phyloP scores from a whole-genome alignment of 2,797 vertebrate genomes.

The Cyclura pinguis region DNA sequence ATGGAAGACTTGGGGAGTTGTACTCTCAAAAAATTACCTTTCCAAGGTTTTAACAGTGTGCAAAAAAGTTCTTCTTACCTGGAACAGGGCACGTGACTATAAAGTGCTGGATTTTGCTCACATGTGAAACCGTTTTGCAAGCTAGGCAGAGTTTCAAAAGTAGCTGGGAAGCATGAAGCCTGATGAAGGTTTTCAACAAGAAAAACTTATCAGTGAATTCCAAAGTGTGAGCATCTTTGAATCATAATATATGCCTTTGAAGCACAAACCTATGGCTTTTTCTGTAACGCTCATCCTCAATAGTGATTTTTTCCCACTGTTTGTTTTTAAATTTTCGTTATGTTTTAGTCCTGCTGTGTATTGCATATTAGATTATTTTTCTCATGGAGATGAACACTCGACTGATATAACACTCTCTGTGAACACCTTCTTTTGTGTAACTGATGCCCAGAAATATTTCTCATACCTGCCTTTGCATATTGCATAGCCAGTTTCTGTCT shows the following conservation, averaged over 20 bases:
- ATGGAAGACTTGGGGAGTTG: too few species aligned
- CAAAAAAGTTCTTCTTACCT: too few species aligned
- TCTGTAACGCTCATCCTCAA: background rate
- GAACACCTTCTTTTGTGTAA: too few species aligned
- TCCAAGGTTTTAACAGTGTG: too few species aligned
- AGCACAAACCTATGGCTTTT: background rate
- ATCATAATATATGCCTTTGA: background rate
- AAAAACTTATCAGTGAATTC: background rate
- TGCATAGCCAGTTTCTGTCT: too few species aligned
- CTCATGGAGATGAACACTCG: background rate
- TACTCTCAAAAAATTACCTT: too few species aligned
- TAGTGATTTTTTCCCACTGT: background rate
- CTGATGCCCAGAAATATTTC: too few species aligned
- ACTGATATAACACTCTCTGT: too few species aligned
- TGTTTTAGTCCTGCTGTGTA: background rate
- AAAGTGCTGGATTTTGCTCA: background rate
- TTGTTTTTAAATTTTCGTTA: background rate
- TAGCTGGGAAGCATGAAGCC: background rate
- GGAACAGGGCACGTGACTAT: too few species aligned
- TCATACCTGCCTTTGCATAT: too few species aligned
- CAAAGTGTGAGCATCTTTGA: background rate
- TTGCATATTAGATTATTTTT: background rate
- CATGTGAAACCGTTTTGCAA: background rate
- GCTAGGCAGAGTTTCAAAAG: background rate
- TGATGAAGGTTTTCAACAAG: background rate